Base-by-base conservation (phyloP, 1,140 invertebrate genomes). In the Ganaspis sp. region DNA sequence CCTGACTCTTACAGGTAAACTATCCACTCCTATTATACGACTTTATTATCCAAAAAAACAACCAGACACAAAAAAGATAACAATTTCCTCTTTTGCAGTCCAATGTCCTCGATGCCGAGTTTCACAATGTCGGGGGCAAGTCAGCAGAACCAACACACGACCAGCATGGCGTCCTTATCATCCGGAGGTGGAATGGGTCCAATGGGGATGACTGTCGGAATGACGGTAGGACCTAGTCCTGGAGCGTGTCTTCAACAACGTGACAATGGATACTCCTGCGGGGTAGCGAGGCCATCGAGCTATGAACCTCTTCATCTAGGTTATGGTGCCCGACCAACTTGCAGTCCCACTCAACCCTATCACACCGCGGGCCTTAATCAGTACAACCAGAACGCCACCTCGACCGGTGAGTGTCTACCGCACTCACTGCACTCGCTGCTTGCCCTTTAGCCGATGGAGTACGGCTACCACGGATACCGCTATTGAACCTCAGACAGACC, bases 241-340 rank as follows among this genome's bases (percentile, higher is more conserved):
- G 92, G 92, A 3, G 92, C 93, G 1, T 94, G 95, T 89, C 91
- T 96, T 17, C 95, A 95, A 86, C 94, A 95, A 84, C 90, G 94
- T 11, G 94, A 95, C 81, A 92, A 92, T 78, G 89, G 90, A 15
- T 95, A 95, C 78, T 92, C 92, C 37, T 95, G 95, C 88, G 92
- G 92, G 58, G 94, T 95, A 85, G 90, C 92, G 40, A 84, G 93
- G 54, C 88, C 92, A 1, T 90, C 92, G 11, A 90, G 90, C 38
- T 94, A 96, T 88, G 95, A 95, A 81, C 93, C 93, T 2, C 89
- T 96, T 17, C 93, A 94, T 76, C 92, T 96, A 4, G 92, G 93
- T 69, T 94, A 93, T 86, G 94, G 93, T 8, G 92, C 94, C 23
- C 90, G 94, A 53, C 92, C 93, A 6, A 93, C 94, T 2, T 94